These are phyloP conservation scores for Troides aeacus DNA, from an alignment of 2,888 invertebrate genomes.

Conservation along the genomic window DNA sequence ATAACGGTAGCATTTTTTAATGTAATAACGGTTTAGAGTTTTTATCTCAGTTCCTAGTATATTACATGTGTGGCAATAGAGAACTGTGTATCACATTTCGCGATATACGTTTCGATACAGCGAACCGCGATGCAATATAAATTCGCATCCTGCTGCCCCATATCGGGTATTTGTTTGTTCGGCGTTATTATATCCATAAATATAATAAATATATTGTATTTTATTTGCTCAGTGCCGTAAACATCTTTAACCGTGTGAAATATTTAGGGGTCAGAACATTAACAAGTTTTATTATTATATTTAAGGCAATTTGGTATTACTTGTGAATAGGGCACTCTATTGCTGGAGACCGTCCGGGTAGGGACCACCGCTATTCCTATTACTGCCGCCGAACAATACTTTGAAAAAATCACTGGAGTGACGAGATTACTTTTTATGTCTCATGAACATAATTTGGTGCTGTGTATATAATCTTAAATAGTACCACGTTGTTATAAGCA, in stretches of 20 bases:
- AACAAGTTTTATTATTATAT: not conserved
- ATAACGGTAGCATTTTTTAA: no score
- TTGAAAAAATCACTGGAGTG: no score
- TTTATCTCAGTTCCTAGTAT: no score
- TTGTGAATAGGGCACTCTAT: no score
- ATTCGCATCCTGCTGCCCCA: constrained; percentile 21
- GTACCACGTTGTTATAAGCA: no score
- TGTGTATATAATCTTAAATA: no score
- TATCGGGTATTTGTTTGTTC: constrained; percentile 24
- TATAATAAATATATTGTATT: constrained; percentile 21
- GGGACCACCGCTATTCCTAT: no score
- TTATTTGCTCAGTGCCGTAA: constrained; percentile 4
- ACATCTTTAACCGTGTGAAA: not conserved
- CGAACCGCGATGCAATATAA: constrained; percentile 14
- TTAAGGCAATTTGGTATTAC: not conserved
- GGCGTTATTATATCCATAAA: constrained; percentile 26
- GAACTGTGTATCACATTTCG: not conserved
- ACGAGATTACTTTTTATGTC: no score
- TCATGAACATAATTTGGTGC: no score
- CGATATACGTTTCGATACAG: constrained; percentile 15
- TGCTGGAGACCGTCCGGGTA: no score
- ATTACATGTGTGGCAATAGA: not conserved
- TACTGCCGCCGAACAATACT: no score
- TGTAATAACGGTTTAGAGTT: no score
- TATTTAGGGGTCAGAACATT: not conserved